phyloP scores from a whole-genome alignment of 2,797 vertebrate genomes.

The Chloroceryle amazona region DNA sequence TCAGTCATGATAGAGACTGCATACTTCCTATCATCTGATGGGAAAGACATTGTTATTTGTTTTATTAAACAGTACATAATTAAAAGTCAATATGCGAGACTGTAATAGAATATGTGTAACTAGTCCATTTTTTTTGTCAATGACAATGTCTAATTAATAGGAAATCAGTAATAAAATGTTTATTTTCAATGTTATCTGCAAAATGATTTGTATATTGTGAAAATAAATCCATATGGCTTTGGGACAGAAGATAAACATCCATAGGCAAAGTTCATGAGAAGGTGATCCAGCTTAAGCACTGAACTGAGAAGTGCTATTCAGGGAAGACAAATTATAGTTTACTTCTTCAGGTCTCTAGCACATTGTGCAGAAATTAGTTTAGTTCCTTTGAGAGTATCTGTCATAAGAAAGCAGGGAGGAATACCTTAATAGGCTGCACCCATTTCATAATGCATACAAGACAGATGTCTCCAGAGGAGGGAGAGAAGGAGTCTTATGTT shows the following conservation, averaged over 20 bases:
- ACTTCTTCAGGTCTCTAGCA: constrained; percentile 80
- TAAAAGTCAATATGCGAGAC: constrained; percentile 81
- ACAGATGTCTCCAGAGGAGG: constrained; percentile 34
- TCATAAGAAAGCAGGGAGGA: constrained; percentile 79
- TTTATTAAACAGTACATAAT: constrained; percentile 80
- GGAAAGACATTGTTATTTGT: constrained; percentile 72
- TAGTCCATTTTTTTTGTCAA: constrained; percentile 53
- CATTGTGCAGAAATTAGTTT: constrained; percentile 85
- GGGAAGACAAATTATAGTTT: constrained; percentile 81
- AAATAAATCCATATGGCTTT: constrained; percentile 76
- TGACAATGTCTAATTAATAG: constrained; percentile 70
- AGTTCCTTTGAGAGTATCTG: constrained; percentile 85
- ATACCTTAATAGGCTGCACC: constrained; percentile 69
- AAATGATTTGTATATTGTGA: constrained; percentile 66
- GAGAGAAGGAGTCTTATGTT: neutral
- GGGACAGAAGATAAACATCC: constrained; percentile 77
- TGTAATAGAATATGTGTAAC: constrained; percentile 66
- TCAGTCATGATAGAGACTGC: constrained; percentile 30
- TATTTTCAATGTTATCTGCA: constrained; percentile 74
- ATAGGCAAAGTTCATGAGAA: constrained; percentile 84
- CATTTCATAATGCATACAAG: constrained; percentile 69
- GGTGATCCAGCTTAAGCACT: constrained; percentile 79
- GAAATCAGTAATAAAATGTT: constrained; percentile 74
- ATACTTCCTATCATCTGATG: constrained; percentile 46
- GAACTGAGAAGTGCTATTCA: constrained; percentile 64